Base-by-base conservation (phyloP, 2,888 invertebrate species). In the Aleiodes alternator region DNA sequence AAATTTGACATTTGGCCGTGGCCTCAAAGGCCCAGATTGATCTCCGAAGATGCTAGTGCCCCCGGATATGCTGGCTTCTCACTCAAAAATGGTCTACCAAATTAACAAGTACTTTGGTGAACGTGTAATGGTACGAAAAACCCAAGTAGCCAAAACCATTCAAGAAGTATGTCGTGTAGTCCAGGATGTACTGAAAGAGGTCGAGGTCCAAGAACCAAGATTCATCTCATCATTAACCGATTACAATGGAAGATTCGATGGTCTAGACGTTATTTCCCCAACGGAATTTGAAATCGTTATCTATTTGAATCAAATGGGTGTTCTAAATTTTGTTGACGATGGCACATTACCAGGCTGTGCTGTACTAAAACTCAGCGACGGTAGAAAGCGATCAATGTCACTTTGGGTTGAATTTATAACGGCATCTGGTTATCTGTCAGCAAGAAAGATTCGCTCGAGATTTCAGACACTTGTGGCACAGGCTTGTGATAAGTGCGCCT, bases 321-420 rank as follows among this genome's bases (percentile, higher is more conserved):
- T 98, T 38, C 94, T 98, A 84, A 98, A 98, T 90, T 98, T 98
- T 88, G 98, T 98, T 74, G 98, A 98, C 90, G 98, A 98, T 89
- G 98, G 98, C 1, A 95, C 96, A 0, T 90, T 97, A 81, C 96
- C 96, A 0, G 97, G 97, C n/a, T 97, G 97, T 90, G 97, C 98
- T 16, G 97, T 98, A 57, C 91, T 98, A 53, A 98, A 98, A 90
- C 92, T 98, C 68, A 96, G 96, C 92, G 98, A 98, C 91, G 98
- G 98, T 75, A 93, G 98, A 79, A 98, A 98, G 89, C 93, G 98
- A 64, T 97, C 97, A 83, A 98, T 98, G 98, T 98, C 98, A 0
- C 92, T 98, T 5, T 98, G 98, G 98, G 98, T 98, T 64, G 98
- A 98, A 90, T 98, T 98, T 91, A 98, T 98, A 87, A 98, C 98